These are phyloP conservation scores for Drosophila kuntzei DNA, from an alignment of 2,888 invertebrate genomes.

Conservation along the genomic window DNA sequence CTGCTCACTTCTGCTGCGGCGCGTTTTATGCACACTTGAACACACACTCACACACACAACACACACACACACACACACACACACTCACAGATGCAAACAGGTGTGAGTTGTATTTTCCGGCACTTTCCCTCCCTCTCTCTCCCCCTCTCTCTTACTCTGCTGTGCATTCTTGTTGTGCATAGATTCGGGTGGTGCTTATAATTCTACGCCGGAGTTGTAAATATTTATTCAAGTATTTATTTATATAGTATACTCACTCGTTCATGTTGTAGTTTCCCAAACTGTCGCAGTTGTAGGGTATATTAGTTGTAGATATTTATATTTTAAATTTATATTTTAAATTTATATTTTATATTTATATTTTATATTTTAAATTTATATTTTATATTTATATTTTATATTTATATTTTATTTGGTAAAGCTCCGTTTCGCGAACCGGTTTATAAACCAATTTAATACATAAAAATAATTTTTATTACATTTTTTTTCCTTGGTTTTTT, in stretches of 20 bases:
- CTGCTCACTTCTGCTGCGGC: slow-evolving; percentile 73
- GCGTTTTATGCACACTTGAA: slow-evolving; percentile 75
- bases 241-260: slow-evolving; percentile 72
- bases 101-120: slow-evolving; percentile 51
- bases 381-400: too few relatives aligned
- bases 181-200: slow-evolving; percentile 75
- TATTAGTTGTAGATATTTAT: neutral
- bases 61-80: slow-evolving; percentile 11
- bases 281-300: neutral
- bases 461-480: too few relatives aligned
- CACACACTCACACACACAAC: slow-evolving; percentile 33
- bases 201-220: slow-evolving; percentile 76
- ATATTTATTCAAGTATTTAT: slow-evolving; percentile 80
- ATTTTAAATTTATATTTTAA: neutral
- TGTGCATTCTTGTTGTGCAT: slow-evolving; percentile 73
- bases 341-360: too few relatives aligned
- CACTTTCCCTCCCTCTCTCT: slow-evolving; percentile 10
- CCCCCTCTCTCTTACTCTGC: slow-evolving; percentile 13
- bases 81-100: slow-evolving; percentile 62
- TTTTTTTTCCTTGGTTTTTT: too few relatives aligned
- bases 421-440: too few relatives aligned
- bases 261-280: neutral
- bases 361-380: neutral
- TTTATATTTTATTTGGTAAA: too few relatives aligned
- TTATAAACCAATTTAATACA: too few relatives aligned